Evolutionary conservation across 1,140 invertebrate genomes (phyloP).

Genomic region (Diabrotica undecimpunctata): DNA sequence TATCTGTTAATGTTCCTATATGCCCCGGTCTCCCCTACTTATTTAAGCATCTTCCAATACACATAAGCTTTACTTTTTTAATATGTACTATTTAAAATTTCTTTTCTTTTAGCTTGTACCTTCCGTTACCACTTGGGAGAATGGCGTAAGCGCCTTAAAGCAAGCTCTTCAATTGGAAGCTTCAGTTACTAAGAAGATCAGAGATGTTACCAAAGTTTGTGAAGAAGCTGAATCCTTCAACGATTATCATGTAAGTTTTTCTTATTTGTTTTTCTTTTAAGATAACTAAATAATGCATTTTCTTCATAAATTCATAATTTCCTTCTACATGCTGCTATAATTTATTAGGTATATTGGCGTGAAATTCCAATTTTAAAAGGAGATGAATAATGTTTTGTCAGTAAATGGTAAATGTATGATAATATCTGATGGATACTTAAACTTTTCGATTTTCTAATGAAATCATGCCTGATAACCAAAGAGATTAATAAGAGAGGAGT

Average conservation of each 20-base stretch:
- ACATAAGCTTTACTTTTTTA: neutral
- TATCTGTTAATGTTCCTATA: too few species aligned
- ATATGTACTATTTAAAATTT: neutral
- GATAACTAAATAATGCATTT: too few species aligned
- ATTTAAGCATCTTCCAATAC: too few species aligned
- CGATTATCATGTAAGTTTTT: slow-evolving; percentile 71
- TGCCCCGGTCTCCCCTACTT: too few species aligned
- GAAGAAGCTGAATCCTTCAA: slow-evolving; percentile 59
- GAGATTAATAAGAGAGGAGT: too few species aligned
- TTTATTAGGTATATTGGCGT: neutral
- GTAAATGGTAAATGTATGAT: too few species aligned
- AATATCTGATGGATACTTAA: too few species aligned
- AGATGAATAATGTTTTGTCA: too few species aligned
- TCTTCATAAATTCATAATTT: neutral
- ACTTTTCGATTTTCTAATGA: too few species aligned
- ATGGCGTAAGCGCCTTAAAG: slow-evolving; percentile 65
- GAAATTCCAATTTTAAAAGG: too few species aligned
- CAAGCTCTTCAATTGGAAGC: slow-evolving; percentile 74
- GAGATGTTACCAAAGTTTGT: slow-evolving; percentile 63
- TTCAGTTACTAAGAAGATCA: slow-evolving; percentile 72
- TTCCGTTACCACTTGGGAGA: slow-evolving; percentile 54
- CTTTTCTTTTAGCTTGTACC: slow-evolving; percentile 30
- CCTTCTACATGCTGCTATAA: too few species aligned
- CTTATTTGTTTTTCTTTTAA: neutral
- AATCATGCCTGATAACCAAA: too few species aligned